phyloP scores from a whole-genome alignment of 2,888 invertebrate genomes.

The Epinotia nisella region DNA sequence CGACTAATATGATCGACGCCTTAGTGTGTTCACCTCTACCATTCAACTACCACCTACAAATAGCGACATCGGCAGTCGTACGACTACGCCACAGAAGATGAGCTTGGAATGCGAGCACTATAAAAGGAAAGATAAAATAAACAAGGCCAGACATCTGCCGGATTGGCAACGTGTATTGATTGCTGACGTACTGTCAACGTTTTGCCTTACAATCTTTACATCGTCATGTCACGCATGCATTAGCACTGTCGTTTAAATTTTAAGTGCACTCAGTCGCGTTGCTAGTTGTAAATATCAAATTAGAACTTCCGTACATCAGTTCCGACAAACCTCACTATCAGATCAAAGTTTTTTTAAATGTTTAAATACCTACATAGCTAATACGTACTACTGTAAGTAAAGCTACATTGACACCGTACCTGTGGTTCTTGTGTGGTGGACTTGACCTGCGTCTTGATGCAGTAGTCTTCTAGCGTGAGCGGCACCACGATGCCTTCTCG shows the following conservation, averaged over 20 bases:
- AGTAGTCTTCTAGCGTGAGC: slow-evolving; percentile 98
- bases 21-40: neutral
- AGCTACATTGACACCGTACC: slow-evolving; percentile 59
- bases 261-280: neutral
- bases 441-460: slow-evolving; percentile 96
- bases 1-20: too few species aligned
- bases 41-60: too few species aligned
- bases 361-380: too few species aligned
- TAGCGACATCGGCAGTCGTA: neutral
- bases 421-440: slow-evolving; percentile 91
- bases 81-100: neutral
- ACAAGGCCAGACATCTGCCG: slow-evolving; percentile 31
- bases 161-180: slow-evolving; percentile 37
- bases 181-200: slow-evolving; percentile 23
- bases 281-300: neutral
- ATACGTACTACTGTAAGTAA: too few species aligned
- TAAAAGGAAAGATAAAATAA: slow-evolving; percentile 29
- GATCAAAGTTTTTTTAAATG: too few species aligned
- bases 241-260: neutral
- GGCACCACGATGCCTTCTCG: slow-evolving; percentile 99
- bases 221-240: slow-evolving; percentile 26
- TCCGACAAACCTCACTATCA: too few species aligned
- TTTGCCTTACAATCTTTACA: slow-evolving; percentile 13
- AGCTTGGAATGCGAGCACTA: slow-evolving; percentile 11
- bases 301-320: too few species aligned